Evolutionary conservation across 2,888 invertebrate species (phyloP).

Genomic region (Drosophila mayaguana): DNA sequence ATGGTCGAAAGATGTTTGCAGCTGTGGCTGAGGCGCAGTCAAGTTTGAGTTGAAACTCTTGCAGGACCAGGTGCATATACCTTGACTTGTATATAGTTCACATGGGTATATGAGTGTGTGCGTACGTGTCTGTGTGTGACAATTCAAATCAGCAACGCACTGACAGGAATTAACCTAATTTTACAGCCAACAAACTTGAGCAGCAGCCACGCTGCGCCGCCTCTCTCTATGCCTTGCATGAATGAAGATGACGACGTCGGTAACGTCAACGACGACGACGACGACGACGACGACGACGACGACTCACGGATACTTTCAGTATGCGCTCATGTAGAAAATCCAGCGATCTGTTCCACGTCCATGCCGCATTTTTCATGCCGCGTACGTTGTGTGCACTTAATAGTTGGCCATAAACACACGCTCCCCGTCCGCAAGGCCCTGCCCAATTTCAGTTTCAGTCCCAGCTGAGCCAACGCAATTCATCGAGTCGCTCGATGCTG

Average conservation of each 20-base stretch:
- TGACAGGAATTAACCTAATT: conserved; percentile 82
- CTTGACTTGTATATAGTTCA: neutral
- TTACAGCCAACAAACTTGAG: conserved; percentile 74
- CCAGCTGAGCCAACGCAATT: conserved; percentile 54
- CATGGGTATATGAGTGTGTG: neutral
- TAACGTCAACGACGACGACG: conserved; percentile 26
- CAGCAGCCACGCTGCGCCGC: too few relatives aligned
- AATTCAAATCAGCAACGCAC: conserved; percentile 79
- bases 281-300: conserved; percentile 25
- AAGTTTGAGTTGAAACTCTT: conserved; percentile 14
- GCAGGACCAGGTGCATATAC: conserved; percentile 51
- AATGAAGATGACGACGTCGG: conserved; percentile 48
- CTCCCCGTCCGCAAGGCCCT: conserved; percentile 13
- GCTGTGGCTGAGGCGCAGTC: conserved; percentile 23
- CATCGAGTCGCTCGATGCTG: conserved; percentile 35
- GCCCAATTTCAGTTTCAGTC: conserved; percentile 18
- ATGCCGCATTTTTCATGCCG: conserved; percentile 80
- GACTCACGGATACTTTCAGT: conserved; percentile 65
- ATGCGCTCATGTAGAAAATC: conserved; percentile 84
- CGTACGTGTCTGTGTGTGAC: conserved; percentile 56
- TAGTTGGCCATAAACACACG: conserved; percentile 78
- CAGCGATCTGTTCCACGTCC: conserved; percentile 84
- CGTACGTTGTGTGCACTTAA: conserved; percentile 80
- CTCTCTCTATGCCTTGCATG: conserved; percentile 28
- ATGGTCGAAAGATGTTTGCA: conserved; percentile 43